These are phyloP conservation scores for Lacerta viridis DNA, from an alignment of 2,797 vertebrate species.

Conservation along the genomic window DNA sequence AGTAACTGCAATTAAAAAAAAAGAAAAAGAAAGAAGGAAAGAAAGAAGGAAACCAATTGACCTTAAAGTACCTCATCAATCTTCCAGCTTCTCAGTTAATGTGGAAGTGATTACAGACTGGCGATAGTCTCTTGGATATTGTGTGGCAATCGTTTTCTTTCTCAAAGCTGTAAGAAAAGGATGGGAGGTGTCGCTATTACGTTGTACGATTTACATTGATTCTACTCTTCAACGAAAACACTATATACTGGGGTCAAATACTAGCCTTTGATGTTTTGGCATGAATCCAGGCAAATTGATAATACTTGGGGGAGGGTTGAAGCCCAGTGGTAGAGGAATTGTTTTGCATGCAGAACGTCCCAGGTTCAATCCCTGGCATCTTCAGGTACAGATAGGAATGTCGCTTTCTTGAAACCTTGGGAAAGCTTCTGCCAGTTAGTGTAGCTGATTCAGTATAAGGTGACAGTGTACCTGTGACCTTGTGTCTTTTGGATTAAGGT, in stretches of 20 bases:
- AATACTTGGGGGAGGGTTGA: background rate
- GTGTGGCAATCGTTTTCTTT: slow-evolving; percentile 37
- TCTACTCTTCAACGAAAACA: slow-evolving; percentile 6
- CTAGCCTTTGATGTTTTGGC: background rate
- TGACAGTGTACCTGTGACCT: too few relatives aligned
- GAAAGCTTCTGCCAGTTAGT: too few relatives aligned
- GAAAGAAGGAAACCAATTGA: slow-evolving; percentile 53
- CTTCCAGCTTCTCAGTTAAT: slow-evolving; percentile 54
- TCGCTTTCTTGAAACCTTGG: too few relatives aligned
- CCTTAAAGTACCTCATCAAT: slow-evolving; percentile 59
- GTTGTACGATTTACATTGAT: slow-evolving; percentile 40
- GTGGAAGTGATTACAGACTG: slow-evolving; percentile 52
- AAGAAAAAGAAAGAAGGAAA: background rate
- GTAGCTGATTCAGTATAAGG: too few relatives aligned
- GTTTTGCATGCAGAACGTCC: too few relatives aligned
- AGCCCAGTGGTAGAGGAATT: too few relatives aligned
- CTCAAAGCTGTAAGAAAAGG: background rate
- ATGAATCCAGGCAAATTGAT: background rate
- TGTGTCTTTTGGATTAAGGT: too few relatives aligned
- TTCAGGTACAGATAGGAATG: too few relatives aligned
- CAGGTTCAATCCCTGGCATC: too few relatives aligned
- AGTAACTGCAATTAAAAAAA: slow-evolving; percentile 54
- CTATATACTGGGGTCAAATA: background rate
- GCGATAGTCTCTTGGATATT: slow-evolving; percentile 45
- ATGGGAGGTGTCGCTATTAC: background rate